Conservation (phyloP, 2,888 invertebrate species). For the Hemaris fuciformis region DNA sequence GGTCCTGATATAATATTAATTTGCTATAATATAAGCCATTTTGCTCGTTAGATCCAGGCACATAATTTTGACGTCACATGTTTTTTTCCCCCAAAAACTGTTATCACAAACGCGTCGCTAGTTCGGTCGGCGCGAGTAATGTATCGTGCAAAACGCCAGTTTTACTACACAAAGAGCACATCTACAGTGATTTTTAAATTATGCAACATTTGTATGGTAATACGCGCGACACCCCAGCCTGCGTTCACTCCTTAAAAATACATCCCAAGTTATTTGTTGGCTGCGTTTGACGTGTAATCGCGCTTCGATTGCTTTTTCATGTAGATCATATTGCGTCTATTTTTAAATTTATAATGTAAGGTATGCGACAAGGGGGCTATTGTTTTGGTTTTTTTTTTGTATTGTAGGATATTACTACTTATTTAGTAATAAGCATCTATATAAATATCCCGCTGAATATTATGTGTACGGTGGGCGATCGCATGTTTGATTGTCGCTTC, state of each 20-base stretch:
- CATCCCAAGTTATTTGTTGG: constrained; percentile 68
- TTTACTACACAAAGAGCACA: constrained; percentile 57
- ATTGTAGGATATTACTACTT: background rate
- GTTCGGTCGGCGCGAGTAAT: constrained; percentile 34
- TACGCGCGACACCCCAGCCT: constrained; percentile 58
- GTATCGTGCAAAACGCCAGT: constrained; percentile 55
- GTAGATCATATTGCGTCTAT: constrained; percentile 14
- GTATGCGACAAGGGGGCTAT: background rate
- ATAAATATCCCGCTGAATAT: too few species aligned
- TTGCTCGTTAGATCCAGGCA: too few species aligned
- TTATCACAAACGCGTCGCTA: constrained; percentile 13
- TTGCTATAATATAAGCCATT: too few species aligned
- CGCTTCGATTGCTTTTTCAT: constrained; percentile 78
- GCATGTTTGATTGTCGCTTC: too few species aligned
- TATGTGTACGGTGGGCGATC: too few species aligned
- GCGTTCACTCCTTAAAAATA: constrained; percentile 67
- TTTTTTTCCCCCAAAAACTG: background rate
- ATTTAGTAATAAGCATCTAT: too few species aligned
- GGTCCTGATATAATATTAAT: too few species aligned
- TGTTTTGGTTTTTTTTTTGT: background rate
- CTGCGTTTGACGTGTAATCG: constrained; percentile 64
- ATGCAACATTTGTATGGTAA: constrained; percentile 81
- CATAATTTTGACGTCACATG: background rate
- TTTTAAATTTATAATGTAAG: constrained; percentile 2
- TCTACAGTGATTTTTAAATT: constrained; percentile 67